Base-by-base conservation (phyloP, 2,797 vertebrate species). In the Onychomys arenicola region DNA sequence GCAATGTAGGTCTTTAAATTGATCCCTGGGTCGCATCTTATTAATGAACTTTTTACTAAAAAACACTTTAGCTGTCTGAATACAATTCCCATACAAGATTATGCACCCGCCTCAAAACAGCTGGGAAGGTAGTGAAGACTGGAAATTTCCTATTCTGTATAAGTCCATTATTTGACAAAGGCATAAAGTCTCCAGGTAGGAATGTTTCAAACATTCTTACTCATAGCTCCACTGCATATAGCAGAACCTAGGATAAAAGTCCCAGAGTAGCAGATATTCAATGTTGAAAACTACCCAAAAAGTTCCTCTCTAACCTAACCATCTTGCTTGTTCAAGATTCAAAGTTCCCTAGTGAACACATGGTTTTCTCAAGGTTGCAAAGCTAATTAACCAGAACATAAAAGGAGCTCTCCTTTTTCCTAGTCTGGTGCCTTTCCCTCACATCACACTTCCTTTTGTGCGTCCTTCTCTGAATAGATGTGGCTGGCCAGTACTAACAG, bases 301-400 rank as follows among this genome's bases (percentile, higher is more conserved):
- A 93, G 59, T 59, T 86, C 59, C 63, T 91, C 75, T 87, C 69
- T 93, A 97, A 94, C n/a, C 6, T 63, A 96, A 89, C 61, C 52
- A 82, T 77, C 49, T 94, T 69, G 73, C 55, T n/a, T 67, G n/a
- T 29, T 87, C 25, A 96, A 86, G 43, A 91, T 21, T 23, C 92
- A 95, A 91, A 96, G 65, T 86, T 89, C 46, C 63, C 63, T 40
- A 91, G 75, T 80, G 82, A 95, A 92, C 25, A 96, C 81, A 94
- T 19, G 13, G 83, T 90, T 96, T 96, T 95, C 86, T 97, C 89
- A 97, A 96, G 93, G 94, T 93, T 83, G 89, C 7, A 10, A 82
- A 92, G 92, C 55, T 94, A 96, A 97, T 73, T 71, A 95, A 73
- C 80, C 91, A 82, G 67, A 97, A 96, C 87, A 96, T 81, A 87